phyloP scores from a whole-genome alignment of 2,888 invertebrate species.

The Drosophila meridiana region DNA sequence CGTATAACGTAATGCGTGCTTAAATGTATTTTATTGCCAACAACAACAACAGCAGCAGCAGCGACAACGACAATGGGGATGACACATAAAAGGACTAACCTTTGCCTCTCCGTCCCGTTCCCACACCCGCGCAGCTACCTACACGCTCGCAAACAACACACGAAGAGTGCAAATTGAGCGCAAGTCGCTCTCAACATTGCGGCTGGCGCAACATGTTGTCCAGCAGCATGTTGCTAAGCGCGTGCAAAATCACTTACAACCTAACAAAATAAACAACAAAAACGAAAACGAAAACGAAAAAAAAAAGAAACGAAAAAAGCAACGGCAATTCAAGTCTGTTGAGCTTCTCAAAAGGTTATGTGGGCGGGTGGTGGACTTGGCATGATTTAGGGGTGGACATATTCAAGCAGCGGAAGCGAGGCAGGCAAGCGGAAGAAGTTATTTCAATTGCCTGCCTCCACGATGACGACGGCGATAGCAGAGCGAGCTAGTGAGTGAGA shows the following conservation, averaged over 20 bases:
- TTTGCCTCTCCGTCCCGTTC: slow-evolving; percentile 20
- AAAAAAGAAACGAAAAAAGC: slow-evolving; percentile 25
- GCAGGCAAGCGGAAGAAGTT: slow-evolving; percentile 80
- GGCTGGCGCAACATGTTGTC: slow-evolving; percentile 52
- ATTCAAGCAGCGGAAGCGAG: slow-evolving; percentile 76
- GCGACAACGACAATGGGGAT: slow-evolving; percentile 48
- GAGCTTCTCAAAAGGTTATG: slow-evolving; percentile 62
- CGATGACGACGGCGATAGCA: slow-evolving; percentile 26
- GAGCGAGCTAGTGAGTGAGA: slow-evolving; percentile 1
- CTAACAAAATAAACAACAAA: slow-evolving; percentile 68
- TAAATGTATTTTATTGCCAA: slow-evolving; percentile 80
- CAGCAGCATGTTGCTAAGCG: slow-evolving; percentile 60
- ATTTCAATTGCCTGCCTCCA: slow-evolving; percentile 75
- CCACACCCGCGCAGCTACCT: slow-evolving; percentile 23
- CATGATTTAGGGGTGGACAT: slow-evolving; percentile 68
- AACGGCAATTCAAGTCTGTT: slow-evolving; percentile 70
- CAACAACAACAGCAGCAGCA: slow-evolving; percentile 49
- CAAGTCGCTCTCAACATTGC: slow-evolving; percentile 48
- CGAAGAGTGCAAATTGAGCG: slow-evolving; percentile 31
- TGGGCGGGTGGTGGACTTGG: slow-evolving; percentile 25
- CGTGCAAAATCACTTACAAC: slow-evolving; percentile 67
- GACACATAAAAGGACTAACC: slow-evolving; percentile 65
- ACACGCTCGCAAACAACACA: slow-evolving; percentile 3
- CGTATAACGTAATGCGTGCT: slow-evolving; percentile 78
- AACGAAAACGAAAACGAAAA: neutral